Percentiles rank a stretch among this genome's conserved stretches.
Conservation (phyloP, 2,888 invertebrate species). For the Zelleria hepariella region DNA sequence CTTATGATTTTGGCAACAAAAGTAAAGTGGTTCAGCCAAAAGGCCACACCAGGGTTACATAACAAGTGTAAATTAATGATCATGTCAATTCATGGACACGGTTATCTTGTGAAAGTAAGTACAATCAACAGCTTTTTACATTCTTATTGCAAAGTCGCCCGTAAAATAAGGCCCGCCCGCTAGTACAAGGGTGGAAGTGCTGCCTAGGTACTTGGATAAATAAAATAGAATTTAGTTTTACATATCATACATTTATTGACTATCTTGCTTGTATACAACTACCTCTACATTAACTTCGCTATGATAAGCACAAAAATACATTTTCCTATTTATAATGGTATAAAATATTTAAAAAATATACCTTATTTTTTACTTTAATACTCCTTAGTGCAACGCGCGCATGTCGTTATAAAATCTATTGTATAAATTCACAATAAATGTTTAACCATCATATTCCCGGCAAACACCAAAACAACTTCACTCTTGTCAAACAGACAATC, state of each 20-base stretch:
- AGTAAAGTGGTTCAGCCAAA: no score
- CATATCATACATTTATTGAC: background rate
- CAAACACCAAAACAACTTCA: background rate
- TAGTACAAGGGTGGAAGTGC: no score
- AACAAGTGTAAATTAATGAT: no score
- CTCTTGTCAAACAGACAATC: no score
- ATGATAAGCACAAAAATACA: background rate
- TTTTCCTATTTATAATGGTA: background rate
- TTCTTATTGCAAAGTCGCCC: no score
- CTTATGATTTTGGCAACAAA: no score
- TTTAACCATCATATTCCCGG: background rate
- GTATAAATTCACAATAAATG: background rate
- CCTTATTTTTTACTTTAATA: slow-evolving; percentile 25
- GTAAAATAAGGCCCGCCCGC: no score
- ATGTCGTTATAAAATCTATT: background rate
- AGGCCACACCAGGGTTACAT: no score
- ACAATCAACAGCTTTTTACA: no score
- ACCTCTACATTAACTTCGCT: background rate
- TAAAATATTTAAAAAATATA: slow-evolving; percentile 25
- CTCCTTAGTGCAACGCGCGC: slow-evolving; percentile 41
- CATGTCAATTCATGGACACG: no score
- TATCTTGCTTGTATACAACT: background rate
- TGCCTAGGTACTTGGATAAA: no score
- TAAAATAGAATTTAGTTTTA: background rate
- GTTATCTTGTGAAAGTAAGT: no score